Percentiles rank a stretch among this genome's conserved stretches.
Conservation (phyloP, 2,113 vertebrate species). For the Tursiops truncatus region DNA sequence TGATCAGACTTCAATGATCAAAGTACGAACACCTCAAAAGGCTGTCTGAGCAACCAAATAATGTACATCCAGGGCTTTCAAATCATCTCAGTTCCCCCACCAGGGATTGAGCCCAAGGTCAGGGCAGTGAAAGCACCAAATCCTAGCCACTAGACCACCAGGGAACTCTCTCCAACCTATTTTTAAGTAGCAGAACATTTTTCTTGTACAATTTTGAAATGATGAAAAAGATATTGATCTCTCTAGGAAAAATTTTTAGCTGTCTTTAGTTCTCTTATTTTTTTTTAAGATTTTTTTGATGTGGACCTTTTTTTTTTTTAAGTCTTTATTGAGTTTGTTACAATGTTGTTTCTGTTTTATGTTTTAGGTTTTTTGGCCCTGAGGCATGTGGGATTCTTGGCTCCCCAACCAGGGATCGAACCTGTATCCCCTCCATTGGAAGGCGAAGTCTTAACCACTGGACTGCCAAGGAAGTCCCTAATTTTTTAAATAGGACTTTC, state of each 20-base stretch:
- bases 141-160: too few species aligned
- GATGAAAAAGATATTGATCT: neutral
- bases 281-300: neutral
- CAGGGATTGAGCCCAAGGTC: too few species aligned
- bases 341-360: too few species aligned
- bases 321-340: too few species aligned
- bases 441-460: neutral
- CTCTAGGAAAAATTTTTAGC: neutral
- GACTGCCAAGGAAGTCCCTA: neutral
- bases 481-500: neutral
- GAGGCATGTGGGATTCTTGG: neutral
- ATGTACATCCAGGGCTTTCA: neutral
- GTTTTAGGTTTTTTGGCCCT: too few species aligned
- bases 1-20: neutral
- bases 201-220: constrained; percentile 9
- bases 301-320: too few species aligned
- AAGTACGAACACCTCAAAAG: neutral
- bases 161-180: neutral
- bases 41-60: neutral
- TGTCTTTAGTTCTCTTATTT: neutral
- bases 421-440: neutral
- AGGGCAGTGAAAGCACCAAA: too few species aligned
- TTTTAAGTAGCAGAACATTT: constrained; percentile 11
- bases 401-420: neutral
- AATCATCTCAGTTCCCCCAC: too few species aligned